phyloP scores from a whole-genome alignment of 2,113 vertebrate species.

The Oenanthe melanoleuca region DNA sequence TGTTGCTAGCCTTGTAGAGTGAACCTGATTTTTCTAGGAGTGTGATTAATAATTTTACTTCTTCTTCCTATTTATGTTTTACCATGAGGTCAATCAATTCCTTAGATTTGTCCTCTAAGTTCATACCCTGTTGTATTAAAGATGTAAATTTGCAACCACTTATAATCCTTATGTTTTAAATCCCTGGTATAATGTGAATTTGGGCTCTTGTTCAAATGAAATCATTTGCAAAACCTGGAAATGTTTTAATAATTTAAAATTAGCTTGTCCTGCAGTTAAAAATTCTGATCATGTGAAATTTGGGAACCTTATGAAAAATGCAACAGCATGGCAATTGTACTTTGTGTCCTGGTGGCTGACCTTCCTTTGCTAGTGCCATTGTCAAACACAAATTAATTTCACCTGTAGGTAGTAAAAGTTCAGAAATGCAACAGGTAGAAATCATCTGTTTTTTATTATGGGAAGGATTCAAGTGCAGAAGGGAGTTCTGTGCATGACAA shows the following conservation, averaged over 20 bases:
- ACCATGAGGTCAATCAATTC: neutral
- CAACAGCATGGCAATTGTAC: neutral
- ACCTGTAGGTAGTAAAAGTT: neutral
- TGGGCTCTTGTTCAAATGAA: neutral
- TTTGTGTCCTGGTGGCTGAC: neutral
- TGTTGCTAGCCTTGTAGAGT: neutral
- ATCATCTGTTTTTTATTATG: neutral
- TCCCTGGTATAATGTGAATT: neutral
- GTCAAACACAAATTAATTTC: neutral
- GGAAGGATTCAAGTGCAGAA: neutral
- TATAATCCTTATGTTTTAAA: neutral
- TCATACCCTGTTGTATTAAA: neutral
- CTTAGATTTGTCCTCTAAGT: neutral
- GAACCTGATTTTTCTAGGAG: neutral
- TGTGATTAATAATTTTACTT: neutral
- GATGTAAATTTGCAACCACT: neutral
- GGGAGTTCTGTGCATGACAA: neutral
- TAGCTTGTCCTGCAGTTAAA: neutral
- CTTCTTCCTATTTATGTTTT: neutral
- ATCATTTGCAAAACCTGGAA: neutral
- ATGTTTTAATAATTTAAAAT: neutral
- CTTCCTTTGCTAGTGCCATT: neutral
- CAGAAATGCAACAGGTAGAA: neutral
- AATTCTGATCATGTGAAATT: constrained; percentile 10
- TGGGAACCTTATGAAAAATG: constrained; percentile 2